Percentiles rank a stretch among this genome's conserved stretches.
These are phyloP conservation scores for Pararge aegeria DNA, from an alignment of 1,140 invertebrate genomes.

Conservation along the genomic window DNA sequence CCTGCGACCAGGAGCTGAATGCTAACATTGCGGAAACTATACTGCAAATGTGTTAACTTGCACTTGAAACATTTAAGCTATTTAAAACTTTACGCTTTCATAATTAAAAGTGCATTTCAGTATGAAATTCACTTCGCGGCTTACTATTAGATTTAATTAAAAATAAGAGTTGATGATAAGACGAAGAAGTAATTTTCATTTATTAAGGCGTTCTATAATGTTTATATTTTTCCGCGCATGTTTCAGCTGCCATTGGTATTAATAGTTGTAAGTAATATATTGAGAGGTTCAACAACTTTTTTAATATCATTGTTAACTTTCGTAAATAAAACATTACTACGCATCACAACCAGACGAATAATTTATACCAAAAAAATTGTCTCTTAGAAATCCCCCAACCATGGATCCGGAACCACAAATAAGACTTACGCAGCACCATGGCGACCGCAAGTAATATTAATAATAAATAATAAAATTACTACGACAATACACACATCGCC, in stretches of 20 bases:
- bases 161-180: not conserved
- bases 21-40: conserved; percentile 25
- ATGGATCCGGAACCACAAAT: conserved; percentile 10
- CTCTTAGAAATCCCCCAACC: not conserved
- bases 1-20: conserved; percentile 22
- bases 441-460: conserved; percentile 7
- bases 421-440: conserved; percentile 10
- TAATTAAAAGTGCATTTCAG: not conserved
- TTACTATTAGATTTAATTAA: not conserved
- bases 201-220: no score
- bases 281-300: no score
- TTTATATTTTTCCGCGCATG: no score
- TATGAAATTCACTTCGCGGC: not conserved
- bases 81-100: conserved; percentile 5
- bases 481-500: no score
- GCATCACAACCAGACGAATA: not conserved
- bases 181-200: no score
- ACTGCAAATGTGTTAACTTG: conserved; percentile 24
- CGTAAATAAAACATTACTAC: no score
- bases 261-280: no score
- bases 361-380: not conserved
- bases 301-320: no score
- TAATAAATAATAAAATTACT: conserved; percentile 9
- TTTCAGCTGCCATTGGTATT: no score
- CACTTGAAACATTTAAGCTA: conserved; percentile 17